A percentile compares a stretch with the other conserved stretches of the same genome.
These are phyloP conservation scores for Cryptophagus acutangulus DNA, from an alignment of 2,888 invertebrate genomes.

Conservation along the genomic window DNA sequence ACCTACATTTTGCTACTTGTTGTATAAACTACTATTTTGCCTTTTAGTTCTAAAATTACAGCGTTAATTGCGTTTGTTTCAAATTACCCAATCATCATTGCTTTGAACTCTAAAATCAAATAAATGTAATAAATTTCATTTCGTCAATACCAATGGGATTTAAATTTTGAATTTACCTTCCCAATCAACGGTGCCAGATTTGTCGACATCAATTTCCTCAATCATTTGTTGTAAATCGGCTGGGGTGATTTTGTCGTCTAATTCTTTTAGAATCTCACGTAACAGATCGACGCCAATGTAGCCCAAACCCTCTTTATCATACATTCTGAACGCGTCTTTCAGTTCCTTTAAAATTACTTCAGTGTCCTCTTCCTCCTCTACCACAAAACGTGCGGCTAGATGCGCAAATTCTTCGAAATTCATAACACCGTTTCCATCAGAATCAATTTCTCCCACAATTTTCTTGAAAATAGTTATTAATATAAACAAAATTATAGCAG, in stretches of 20 bases:
- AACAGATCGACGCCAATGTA: conserved; percentile 83
- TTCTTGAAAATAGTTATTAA: conserved; percentile 54
- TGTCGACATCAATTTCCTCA: conserved; percentile 91
- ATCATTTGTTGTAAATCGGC: conserved; percentile 92
- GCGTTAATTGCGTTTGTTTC: conserved; percentile 16
- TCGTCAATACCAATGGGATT: neutral
- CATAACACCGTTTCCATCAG: conserved; percentile 77
- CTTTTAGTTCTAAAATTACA: conserved; percentile 25
- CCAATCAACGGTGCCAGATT: conserved; percentile 96
- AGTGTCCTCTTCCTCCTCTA: conserved; percentile 81
- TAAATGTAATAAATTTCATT: neutral
- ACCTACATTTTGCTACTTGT: no score
- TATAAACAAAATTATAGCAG: no score
- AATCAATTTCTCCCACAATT: conserved; percentile 83
- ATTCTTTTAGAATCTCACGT: conserved; percentile 84
- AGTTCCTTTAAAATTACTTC: conserved; percentile 86
- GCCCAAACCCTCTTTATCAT: conserved; percentile 91
- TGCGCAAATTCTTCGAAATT: conserved; percentile 86
- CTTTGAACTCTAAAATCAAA: conserved; percentile 76
- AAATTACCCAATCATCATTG: conserved; percentile 79
- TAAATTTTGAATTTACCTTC: conserved; percentile 66
- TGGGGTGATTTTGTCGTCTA: conserved; percentile 84
- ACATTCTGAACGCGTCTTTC: conserved; percentile 91
- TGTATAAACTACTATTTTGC: conserved; percentile 22
- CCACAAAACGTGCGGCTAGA: conserved; percentile 80